These are phyloP conservation scores for Agapornis canus DNA, from an alignment of 2,797 vertebrate species.

Conservation along the genomic window DNA sequence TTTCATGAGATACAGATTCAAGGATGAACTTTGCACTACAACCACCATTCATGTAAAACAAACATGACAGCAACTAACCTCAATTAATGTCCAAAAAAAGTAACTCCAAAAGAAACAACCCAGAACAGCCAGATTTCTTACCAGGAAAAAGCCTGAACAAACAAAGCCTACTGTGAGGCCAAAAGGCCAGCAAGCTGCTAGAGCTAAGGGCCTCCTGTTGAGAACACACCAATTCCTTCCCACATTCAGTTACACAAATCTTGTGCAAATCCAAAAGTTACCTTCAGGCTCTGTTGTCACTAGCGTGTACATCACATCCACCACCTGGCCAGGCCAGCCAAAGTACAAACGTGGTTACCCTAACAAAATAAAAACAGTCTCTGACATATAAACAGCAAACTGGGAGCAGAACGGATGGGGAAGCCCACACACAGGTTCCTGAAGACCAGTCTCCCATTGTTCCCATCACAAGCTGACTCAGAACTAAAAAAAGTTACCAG, in stretches of 20 bases:
- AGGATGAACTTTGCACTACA: background rate
- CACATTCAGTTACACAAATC: background rate
- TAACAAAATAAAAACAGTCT: background rate
- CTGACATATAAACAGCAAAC: background rate
- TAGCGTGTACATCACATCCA: accelerated
- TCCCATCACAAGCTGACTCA: background rate
- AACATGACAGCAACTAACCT: background rate
- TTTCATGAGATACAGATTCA: background rate
- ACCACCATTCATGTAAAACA: background rate
- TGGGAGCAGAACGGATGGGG: accelerated
- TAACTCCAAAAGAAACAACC: background rate
- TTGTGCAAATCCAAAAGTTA: background rate
- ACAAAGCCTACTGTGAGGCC: background rate
- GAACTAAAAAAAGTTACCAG: background rate
- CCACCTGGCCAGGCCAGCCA: background rate
- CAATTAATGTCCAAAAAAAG: background rate
- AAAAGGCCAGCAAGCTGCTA: background rate
- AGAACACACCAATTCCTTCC: background rate
- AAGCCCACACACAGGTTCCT: accelerated
- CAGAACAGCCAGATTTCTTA: background rate
- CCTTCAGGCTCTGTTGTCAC: background rate
- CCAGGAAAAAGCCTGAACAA: slow-evolving; percentile 24
- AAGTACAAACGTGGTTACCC: accelerated
- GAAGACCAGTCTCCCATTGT: background rate
- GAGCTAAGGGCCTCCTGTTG: background rate